These are phyloP conservation scores for Panagrolaimus sp. DNA, from an alignment of 1,140 invertebrate genomes.

Conservation along the genomic window DNA sequence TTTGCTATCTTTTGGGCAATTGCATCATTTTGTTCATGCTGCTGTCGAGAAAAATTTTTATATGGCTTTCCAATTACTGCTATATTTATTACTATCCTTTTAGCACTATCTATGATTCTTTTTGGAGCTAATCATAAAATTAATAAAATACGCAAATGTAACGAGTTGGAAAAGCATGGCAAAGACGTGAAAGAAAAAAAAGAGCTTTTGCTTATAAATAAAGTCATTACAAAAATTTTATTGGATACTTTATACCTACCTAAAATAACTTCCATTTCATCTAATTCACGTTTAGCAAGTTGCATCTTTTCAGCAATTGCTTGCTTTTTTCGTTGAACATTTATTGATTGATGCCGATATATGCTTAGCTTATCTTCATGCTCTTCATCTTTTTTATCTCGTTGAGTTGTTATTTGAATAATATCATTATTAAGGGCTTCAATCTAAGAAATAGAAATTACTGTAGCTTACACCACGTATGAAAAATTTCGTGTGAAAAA, in stretches of 20 bases:
- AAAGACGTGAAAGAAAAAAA: too few relatives aligned
- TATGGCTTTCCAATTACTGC: not conserved
- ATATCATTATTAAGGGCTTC: constrained; percentile 41
- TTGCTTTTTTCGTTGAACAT: not conserved
- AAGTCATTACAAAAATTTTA: too few relatives aligned
- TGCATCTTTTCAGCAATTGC: not conserved
- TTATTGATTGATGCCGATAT: constrained; percentile 17
- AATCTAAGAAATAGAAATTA: constrained; percentile 26
- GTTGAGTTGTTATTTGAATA: constrained; percentile 35
- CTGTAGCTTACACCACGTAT: not conserved
- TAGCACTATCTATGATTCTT: not conserved
- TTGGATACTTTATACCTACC: too few relatives aligned
- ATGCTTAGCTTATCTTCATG: constrained; percentile 39
- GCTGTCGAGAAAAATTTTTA: not conserved
- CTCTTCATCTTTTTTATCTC: constrained; percentile 37
- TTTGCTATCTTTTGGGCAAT: not conserved
- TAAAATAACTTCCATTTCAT: not conserved
- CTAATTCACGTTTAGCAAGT: constrained; percentile 2
- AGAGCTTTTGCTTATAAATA: too few relatives aligned
- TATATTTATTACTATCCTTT: not conserved
- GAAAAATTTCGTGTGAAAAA: not conserved
- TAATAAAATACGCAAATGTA: too few relatives aligned
- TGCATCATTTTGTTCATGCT: constrained; percentile 3
- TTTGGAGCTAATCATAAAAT: too few relatives aligned
- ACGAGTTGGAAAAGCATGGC: too few relatives aligned